Conservation (phyloP, 1,140 invertebrate species). For the Drosophila kohkoa region DNA sequence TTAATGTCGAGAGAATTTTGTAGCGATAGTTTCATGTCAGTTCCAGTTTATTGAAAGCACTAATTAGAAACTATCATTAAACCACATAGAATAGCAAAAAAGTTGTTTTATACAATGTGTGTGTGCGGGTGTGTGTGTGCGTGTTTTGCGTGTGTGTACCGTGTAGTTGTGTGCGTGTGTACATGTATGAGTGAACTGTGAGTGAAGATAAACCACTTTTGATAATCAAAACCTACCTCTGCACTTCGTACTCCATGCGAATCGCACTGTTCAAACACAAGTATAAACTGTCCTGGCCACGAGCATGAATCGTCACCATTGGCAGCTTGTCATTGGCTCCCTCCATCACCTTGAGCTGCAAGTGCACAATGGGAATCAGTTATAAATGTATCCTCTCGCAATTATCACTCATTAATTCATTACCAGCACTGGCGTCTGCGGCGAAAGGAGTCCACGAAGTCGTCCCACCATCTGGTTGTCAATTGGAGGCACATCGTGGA, state of each 20-base stretch:
- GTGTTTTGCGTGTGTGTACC: conserved; percentile 17
- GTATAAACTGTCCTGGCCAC: conserved; percentile 61
- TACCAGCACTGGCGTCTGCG: conserved; percentile 70
- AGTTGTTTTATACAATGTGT: conserved; percentile 26
- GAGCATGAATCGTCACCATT: conserved; percentile 66
- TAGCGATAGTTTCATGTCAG: conserved; percentile 66
- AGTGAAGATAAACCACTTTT: not conserved
- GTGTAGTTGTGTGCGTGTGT: conserved; percentile 35
- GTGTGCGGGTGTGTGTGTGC: conserved; percentile 25
- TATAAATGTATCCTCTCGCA: not conserved
- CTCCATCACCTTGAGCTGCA: conserved; percentile 71
- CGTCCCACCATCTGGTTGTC: conserved; percentile 62
- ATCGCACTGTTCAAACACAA: conserved; percentile 74
- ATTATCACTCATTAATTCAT: not conserved
- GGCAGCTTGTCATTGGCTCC: conserved; percentile 53
- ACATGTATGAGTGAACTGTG: conserved; percentile 25
- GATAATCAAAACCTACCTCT: conserved; percentile 54
- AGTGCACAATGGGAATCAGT: not conserved
- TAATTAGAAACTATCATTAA: conserved; percentile 75
- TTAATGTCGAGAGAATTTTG: conserved; percentile 52
- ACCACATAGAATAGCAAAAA: conserved; percentile 52
- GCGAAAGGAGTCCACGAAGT: conserved; percentile 65
- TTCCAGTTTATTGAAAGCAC: conserved; percentile 78
- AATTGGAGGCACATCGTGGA: conserved; percentile 76
- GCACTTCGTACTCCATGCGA: conserved; percentile 74